A percentile compares a stretch with the other conserved stretches of the same genome.
Evolutionary conservation across 2,888 invertebrate genomes (phyloP).

Genomic region (Corythucha ciliata): DNA sequence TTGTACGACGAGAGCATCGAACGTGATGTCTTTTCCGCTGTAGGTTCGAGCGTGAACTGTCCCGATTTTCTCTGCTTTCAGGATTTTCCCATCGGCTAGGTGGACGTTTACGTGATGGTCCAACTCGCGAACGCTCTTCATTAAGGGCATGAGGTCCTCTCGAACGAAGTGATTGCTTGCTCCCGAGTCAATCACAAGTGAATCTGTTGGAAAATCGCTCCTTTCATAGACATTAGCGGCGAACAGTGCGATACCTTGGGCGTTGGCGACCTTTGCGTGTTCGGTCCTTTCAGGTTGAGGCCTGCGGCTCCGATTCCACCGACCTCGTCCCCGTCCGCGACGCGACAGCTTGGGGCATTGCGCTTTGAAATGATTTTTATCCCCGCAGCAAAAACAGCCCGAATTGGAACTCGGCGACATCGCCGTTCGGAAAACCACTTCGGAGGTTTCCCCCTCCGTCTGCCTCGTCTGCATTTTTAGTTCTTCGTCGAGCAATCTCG

Average conservation of each 20-base stretch:
- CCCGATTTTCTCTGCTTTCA: background rate
- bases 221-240: background rate
- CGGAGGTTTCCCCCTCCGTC: background rate
- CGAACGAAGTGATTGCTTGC: constrained; percentile 13
- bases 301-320: background rate
- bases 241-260: background rate
- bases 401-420: no score
- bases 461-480: constrained; percentile 12
- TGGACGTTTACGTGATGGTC: background rate
- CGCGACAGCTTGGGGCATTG: constrained; percentile 3
- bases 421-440: constrained; percentile 1
- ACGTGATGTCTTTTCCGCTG: background rate
- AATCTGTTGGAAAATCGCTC: background rate
- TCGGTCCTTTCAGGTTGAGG: background rate
- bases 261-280: background rate
- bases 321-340: background rate
- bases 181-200: constrained; percentile 16
- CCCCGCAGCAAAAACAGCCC: constrained; percentile 18
- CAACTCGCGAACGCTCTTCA: background rate
- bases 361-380: background rate
- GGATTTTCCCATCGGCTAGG: background rate
- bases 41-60: background rate
- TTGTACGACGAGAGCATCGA: background rate
- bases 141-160: background rate
- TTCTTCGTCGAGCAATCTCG: constrained; percentile 15